These are phyloP conservation scores for Candidula unifasciata DNA, from an alignment of 2,888 invertebrate genomes.

Conservation along the genomic window DNA sequence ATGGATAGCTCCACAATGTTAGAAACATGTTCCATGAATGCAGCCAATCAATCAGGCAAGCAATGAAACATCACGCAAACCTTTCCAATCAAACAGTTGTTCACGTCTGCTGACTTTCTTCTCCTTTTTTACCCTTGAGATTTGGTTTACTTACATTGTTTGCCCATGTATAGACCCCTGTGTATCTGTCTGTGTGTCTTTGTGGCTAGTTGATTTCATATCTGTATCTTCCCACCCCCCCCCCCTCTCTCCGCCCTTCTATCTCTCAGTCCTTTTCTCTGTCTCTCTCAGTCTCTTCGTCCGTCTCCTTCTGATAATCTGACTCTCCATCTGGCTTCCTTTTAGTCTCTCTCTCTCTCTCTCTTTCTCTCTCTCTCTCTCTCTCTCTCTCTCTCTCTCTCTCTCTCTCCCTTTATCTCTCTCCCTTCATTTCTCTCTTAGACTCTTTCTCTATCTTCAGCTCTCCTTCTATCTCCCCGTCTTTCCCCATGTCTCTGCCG, in stretches of 20 bases:
- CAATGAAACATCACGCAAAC: no score
- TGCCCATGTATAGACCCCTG: not conserved
- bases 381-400: not conserved
- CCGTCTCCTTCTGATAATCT: not conserved
- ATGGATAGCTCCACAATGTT: no score
- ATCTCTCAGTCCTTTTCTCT: not conserved
- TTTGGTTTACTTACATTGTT: not conserved
- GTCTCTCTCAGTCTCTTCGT: not conserved
- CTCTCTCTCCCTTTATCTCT: not conserved
- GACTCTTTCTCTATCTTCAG: no score
- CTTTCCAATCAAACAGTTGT: not conserved
- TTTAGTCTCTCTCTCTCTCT: not conserved
- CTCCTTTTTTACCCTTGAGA: not conserved
- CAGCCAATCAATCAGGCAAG: no score
- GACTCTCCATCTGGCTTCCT: not conserved
- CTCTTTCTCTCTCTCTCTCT: conserved; percentile 11
- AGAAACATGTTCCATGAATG: no score
- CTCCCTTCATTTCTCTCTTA: not conserved
- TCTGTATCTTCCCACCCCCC: not conserved
- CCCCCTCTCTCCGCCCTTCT: no score
- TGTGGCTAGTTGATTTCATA: not conserved
- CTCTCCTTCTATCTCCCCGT: not conserved
- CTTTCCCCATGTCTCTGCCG: not conserved
- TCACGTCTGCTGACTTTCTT: not conserved
- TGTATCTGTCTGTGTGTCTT: no score